phyloP scores from a whole-genome alignment of 2,797 vertebrate species.

The Orestias chungarensis region DNA sequence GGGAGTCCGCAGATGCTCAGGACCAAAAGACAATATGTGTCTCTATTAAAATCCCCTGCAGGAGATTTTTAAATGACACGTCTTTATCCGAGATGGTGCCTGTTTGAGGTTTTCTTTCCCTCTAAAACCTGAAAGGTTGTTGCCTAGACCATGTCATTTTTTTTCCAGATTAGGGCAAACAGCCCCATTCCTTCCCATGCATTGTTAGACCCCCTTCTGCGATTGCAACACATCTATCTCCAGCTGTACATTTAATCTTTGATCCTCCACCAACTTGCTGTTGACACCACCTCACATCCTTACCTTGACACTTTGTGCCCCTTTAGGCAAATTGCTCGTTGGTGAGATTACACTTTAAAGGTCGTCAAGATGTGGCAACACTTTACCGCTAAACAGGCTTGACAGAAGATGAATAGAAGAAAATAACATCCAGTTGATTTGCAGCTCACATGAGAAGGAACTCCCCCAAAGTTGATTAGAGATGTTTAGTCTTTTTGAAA shows the following conservation, averaged over 20 bases:
- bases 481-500: neutral
- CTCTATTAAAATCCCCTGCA: too few species aligned
- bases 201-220: too few species aligned
- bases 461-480: neutral
- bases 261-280: constrained; percentile 7
- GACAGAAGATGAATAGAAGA: constrained; percentile 4
- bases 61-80: too few species aligned
- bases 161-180: too few species aligned
- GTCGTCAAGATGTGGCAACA: constrained; percentile 21
- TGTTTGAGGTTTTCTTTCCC: too few species aligned
- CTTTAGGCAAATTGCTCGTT: constrained; percentile 44
- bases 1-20: too few species aligned
- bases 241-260: neutral
- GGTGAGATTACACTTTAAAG: constrained; percentile 42
- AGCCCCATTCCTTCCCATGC: too few species aligned
- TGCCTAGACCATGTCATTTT: too few species aligned
- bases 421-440: constrained; percentile 1
- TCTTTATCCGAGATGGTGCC: too few species aligned
- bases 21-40: too few species aligned
- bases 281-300: constrained; percentile 12
- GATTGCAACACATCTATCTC: constrained; percentile 1
- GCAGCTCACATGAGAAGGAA: neutral
- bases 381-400: constrained; percentile 21
- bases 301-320: constrained; percentile 27
- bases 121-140: too few species aligned